phyloP scores from a whole-genome alignment of 2,797 vertebrate species.

The Oreochromis grahami region DNA sequence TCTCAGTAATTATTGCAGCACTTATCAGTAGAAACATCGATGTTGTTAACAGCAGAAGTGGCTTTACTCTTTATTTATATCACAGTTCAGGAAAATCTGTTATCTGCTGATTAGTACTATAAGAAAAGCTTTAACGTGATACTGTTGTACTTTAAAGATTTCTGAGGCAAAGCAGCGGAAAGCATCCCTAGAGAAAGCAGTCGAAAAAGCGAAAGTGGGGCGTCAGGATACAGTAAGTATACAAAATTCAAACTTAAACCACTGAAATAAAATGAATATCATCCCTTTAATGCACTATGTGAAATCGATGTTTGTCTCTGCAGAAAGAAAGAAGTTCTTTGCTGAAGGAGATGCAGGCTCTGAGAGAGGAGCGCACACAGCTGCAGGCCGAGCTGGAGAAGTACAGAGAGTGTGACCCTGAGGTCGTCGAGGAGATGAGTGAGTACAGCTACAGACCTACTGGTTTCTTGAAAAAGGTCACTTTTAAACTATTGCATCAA shows the following conservation, averaged over 20 bases:
- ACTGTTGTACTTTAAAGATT: constrained; percentile 64
- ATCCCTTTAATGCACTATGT: background rate
- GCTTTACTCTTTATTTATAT: background rate
- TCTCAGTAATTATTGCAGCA: background rate
- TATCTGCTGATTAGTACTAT: background rate
- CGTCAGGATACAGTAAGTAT: constrained; percentile 87
- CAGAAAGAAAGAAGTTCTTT: constrained; percentile 83
- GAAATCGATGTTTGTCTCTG: background rate
- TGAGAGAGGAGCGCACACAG: constrained; percentile 76
- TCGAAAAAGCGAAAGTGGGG: constrained; percentile 87
- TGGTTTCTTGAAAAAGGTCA: background rate
- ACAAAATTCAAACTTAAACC: background rate
- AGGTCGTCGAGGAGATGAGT: constrained; percentile 90
- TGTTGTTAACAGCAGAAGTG: background rate
- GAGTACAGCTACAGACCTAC: constrained; percentile 67
- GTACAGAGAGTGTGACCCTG: constrained; percentile 93
- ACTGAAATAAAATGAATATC: background rate
- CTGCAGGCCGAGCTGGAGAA: constrained; percentile 86
- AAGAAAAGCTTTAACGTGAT: background rate
- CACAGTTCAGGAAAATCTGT: background rate
- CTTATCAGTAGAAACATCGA: background rate
- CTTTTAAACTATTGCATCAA: background rate
- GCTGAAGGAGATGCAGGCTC: constrained; percentile 76
- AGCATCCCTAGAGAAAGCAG: constrained; percentile 72
- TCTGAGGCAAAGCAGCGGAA: constrained; percentile 83